phyloP scores from a whole-genome alignment of 2,888 invertebrate species.

The Nomada hirtipes region DNA sequence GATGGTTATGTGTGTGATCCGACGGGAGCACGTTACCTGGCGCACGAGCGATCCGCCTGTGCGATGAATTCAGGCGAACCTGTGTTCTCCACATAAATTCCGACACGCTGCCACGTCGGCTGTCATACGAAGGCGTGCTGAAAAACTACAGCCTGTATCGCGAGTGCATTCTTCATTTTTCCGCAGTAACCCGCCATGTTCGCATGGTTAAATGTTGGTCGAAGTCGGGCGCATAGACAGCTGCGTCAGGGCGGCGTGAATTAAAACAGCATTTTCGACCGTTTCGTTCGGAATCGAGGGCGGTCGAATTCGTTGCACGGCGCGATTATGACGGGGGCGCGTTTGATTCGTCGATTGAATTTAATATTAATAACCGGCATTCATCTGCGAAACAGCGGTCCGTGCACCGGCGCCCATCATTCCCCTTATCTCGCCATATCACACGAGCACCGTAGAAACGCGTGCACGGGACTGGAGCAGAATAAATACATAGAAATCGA shows the following conservation, averaged over 20 bases:
- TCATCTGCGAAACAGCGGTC: no score
- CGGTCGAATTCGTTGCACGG: no score
- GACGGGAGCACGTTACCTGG: constrained; percentile 13
- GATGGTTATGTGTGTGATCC: background rate
- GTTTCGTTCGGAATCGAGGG: background rate
- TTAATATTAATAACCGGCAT: no score
- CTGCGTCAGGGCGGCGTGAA: background rate
- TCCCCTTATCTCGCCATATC: no score
- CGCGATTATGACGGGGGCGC: no score
- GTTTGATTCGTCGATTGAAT: no score
- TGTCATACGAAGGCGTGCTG: constrained; percentile 70
- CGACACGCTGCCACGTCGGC: constrained; percentile 71
- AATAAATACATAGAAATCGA: no score
- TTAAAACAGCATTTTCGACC: constrained; percentile 32
- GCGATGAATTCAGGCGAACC: constrained; percentile 75
- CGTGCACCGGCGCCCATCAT: no score
- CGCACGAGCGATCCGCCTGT: constrained; percentile 53
- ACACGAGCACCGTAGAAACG: no score
- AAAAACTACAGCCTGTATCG: constrained; percentile 67
- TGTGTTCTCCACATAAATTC: constrained; percentile 79
- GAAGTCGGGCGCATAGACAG: constrained; percentile 1
- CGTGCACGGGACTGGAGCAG: no score
- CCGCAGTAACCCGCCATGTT: constrained; percentile 49
- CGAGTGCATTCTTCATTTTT: constrained; percentile 75
- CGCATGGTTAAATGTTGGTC: constrained; percentile 48